Conservation (phyloP, 2,797 vertebrate species). For the Tenualosa thibaudeaui region DNA sequence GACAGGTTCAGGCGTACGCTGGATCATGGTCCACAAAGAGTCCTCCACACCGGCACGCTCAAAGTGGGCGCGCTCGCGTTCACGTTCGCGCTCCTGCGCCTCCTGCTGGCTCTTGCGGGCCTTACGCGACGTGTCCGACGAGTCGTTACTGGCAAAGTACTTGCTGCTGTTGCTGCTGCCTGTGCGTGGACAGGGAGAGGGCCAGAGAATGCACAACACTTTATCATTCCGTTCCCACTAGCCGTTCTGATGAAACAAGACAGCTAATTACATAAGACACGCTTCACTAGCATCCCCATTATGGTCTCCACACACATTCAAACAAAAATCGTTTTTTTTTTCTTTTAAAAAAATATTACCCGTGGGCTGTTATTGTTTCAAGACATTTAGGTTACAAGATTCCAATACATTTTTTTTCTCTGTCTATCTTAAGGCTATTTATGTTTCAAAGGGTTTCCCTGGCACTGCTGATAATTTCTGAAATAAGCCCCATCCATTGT, state of each 20-base stretch:
- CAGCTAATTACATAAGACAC: background rate
- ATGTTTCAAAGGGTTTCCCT: slow-evolving; percentile 12
- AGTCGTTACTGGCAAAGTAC: slow-evolving; percentile 79
- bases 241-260: background rate
- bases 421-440: slow-evolving; percentile 10
- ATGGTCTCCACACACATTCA: background rate
- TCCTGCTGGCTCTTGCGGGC: slow-evolving; percentile 68
- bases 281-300: background rate
- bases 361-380: background rate
- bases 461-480: background rate
- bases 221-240: background rate
- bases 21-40: slow-evolving; percentile 79
- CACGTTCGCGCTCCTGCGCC: slow-evolving; percentile 51
- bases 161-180: slow-evolving; percentile 85
- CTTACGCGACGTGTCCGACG: slow-evolving; percentile 75
- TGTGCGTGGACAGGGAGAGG: slow-evolving; percentile 50
- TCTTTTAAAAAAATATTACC: slow-evolving; percentile 9
- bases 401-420: background rate
- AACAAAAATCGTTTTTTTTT: background rate
- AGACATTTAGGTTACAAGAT: slow-evolving; percentile 7
- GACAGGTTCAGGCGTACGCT: slow-evolving; percentile 72
- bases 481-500: background rate
- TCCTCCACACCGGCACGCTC: slow-evolving; percentile 60
- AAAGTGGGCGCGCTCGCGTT: slow-evolving; percentile 40
- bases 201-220: background rate